These are phyloP conservation scores for Aviceda subcristata DNA, from an alignment of 2,113 vertebrate species.

Conservation along the genomic window DNA sequence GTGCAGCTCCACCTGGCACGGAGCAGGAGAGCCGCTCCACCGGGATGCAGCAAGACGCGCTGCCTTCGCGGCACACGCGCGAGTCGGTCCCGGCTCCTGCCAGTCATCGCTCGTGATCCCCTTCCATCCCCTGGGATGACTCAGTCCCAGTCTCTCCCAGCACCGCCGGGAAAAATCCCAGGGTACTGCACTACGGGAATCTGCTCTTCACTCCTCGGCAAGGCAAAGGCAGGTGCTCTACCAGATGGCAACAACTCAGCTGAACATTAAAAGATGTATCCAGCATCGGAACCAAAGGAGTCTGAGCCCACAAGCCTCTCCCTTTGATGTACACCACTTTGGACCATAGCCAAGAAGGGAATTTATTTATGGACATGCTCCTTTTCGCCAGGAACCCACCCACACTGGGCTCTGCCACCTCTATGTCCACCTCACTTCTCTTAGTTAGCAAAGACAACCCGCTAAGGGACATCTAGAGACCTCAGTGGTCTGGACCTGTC, in stretches of 20 bases:
- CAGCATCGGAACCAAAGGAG: background rate
- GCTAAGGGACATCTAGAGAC: background rate
- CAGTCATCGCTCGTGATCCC: background rate
- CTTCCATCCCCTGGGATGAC: background rate
- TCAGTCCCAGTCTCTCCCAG: background rate
- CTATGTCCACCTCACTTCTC: accelerated
- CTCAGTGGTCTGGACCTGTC: background rate
- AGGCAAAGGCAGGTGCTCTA: background rate
- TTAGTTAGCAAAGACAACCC: background rate
- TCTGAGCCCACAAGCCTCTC: background rate
- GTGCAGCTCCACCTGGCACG: background rate
- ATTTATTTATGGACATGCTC: background rate
- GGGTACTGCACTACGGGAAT: background rate
- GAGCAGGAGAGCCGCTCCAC: background rate
- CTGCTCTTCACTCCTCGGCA: background rate
- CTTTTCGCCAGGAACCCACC: background rate
- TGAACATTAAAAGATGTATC: background rate
- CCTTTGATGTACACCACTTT: background rate
- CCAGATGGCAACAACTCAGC: background rate
- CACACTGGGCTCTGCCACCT: background rate
- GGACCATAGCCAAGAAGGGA: background rate
- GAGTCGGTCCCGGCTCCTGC: background rate
- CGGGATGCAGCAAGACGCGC: background rate
- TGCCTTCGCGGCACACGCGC: accelerated
- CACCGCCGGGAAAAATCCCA: accelerated